A percentile compares a stretch with the other conserved stretches of the same genome.
Evolutionary conservation across 2,888 invertebrate genomes (phyloP).

Genomic region (Aricia artaxerxes): DNA sequence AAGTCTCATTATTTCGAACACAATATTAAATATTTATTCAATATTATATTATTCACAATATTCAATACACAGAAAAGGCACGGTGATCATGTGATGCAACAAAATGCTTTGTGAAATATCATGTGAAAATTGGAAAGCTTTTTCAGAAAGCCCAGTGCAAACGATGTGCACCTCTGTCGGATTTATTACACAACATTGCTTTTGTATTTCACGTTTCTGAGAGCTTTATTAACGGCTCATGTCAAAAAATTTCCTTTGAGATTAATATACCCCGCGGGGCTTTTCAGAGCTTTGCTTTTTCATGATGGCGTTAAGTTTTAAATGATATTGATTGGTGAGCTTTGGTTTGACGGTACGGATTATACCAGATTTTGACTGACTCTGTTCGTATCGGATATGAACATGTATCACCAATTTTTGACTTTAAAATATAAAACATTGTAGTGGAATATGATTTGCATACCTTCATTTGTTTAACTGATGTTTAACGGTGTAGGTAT

Average conservation of each 20-base stretch:
- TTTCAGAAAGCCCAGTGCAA: slow-evolving; percentile 30
- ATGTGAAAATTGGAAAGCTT: slow-evolving; percentile 28
- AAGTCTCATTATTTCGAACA: not conserved
- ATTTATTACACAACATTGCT: slow-evolving; percentile 34
- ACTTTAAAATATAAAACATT: too few relatives aligned
- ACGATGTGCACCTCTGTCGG: slow-evolving; percentile 32
- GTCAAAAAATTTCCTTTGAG: slow-evolving; percentile 31
- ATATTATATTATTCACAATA: too few relatives aligned
- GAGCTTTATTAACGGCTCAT: slow-evolving; percentile 29
- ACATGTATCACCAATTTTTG: not conserved
- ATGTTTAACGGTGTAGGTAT: too few relatives aligned
- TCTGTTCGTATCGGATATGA: not conserved
- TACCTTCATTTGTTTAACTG: too few relatives aligned
- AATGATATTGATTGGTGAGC: slow-evolving; percentile 22
- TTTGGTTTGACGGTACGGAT: not conserved
- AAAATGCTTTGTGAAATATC: slow-evolving; percentile 33
- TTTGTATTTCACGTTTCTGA: slow-evolving; percentile 33
- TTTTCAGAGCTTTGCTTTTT: slow-evolving; percentile 27
- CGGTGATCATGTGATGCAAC: not conserved
- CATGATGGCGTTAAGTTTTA: slow-evolving; percentile 25
- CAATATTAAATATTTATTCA: not conserved
- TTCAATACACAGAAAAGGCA: not conserved
- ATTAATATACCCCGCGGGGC: slow-evolving; percentile 19
- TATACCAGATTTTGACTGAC: not conserved
- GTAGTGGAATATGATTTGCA: too few relatives aligned